Conservation (phyloP, 2,797 vertebrate species). For the Pantherophis vulpinus region DNA sequence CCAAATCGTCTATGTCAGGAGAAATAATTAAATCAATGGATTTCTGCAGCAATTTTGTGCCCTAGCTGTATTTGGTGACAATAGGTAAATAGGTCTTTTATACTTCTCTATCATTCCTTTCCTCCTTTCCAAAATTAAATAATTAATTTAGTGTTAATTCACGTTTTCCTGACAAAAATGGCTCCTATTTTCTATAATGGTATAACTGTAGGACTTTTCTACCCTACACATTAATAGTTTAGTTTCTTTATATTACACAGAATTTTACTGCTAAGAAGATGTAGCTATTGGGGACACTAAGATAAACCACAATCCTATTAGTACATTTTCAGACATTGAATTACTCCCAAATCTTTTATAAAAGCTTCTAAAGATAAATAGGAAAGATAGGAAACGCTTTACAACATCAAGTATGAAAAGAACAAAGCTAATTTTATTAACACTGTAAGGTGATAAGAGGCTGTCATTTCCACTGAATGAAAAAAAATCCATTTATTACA, state of each 20-base stretch:
- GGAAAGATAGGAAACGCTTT: neutral
- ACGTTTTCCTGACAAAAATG: neutral
- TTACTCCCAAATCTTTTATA: neutral
- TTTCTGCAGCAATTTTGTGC: neutral
- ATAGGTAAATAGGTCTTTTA: neutral
- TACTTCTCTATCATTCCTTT: neutral
- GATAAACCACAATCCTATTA: neutral
- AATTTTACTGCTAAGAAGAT: neutral
- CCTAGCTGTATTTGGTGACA: neutral
- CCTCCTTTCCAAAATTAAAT: neutral
- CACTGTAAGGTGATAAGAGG: neutral
- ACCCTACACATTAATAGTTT: neutral
- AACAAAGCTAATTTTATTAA: neutral
- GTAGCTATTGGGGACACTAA: neutral
- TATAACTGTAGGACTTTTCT: neutral
- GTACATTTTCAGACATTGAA: neutral
- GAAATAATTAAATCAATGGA: neutral
- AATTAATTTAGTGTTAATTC: neutral
- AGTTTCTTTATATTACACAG: neutral
- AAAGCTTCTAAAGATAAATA: neutral
- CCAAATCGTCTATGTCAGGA: neutral
- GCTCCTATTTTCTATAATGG: neutral
- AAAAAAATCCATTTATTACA: neutral
- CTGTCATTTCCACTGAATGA: neutral
- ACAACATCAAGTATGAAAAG: neutral